Evolutionary conservation across 2,888 invertebrate genomes (phyloP).

Genomic region (Mactromeris polynyma): DNA sequence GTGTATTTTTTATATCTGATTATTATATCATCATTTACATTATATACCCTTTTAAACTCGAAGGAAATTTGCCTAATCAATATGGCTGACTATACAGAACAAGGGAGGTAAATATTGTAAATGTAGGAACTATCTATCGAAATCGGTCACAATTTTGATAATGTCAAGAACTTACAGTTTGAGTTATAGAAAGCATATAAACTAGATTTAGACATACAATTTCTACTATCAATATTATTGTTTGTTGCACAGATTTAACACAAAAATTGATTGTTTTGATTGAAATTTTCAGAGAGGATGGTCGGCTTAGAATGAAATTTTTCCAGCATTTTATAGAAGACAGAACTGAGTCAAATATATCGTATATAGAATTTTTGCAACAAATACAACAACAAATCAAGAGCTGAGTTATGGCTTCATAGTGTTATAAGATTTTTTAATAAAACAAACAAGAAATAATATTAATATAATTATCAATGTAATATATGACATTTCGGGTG

Average conservation of each 20-base stretch:
- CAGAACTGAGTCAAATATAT: slow-evolving; percentile 96
- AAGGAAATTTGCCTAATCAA: too few relatives aligned
- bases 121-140: too few relatives aligned
- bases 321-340: slow-evolving; percentile 97
- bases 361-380: slow-evolving; percentile 99
- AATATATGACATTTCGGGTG: background rate
- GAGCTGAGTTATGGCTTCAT: slow-evolving; percentile 64
- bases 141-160: too few relatives aligned
- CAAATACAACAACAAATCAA: slow-evolving; percentile 89
- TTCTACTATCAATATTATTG: too few relatives aligned
- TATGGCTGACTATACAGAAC: too few relatives aligned
- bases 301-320: slow-evolving; percentile 93
- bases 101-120: too few relatives aligned
- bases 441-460: background rate
- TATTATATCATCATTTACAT: too few relatives aligned
- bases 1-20: too few relatives aligned
- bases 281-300: slow-evolving; percentile 93
- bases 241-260: background rate
- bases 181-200: too few relatives aligned
- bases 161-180: too few relatives aligned
- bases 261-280: background rate
- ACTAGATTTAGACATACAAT: too few relatives aligned
- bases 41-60: too few relatives aligned
- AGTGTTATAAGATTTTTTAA: background rate
- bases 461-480: background rate